phyloP scores from a whole-genome alignment of 2,888 invertebrate species.

The Tipula vernalis region DNA sequence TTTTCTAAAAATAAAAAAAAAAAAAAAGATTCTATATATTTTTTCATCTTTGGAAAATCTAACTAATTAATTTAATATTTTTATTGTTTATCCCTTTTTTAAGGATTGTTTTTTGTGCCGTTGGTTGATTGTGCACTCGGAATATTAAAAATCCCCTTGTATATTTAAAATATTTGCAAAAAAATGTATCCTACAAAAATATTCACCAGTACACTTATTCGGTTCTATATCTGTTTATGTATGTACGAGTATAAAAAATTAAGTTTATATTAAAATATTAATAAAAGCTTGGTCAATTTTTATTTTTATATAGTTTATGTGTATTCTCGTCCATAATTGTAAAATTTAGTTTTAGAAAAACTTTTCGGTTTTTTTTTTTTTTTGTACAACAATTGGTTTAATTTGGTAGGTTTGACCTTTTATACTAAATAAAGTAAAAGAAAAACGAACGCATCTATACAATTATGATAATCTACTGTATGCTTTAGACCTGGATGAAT shows the following conservation, averaged over 20 bases:
- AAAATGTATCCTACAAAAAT: not conserved
- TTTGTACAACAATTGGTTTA: not conserved
- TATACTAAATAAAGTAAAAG: not conserved
- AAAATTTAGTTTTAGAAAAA: not conserved
- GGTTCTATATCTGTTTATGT: not conserved
- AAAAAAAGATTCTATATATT: not conserved
- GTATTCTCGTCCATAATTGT: not conserved
- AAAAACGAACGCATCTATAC: not conserved
- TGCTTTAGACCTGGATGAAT: not conserved
- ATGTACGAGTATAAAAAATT: not conserved
- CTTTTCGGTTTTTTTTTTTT: not conserved
- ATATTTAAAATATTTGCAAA: not conserved
- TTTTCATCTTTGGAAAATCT: not conserved
- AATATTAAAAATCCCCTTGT: not conserved
- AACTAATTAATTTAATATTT: not conserved
- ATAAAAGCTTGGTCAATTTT: not conserved
- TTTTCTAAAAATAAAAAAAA: not conserved
- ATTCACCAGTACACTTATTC: not conserved
- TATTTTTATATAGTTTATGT: not conserved
- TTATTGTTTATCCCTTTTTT: constrained; percentile 1
- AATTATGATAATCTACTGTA: not conserved
- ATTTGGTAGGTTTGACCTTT: constrained; percentile 4
- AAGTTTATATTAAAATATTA: not conserved
- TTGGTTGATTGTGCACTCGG: not conserved
- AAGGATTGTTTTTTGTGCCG: not conserved